Evolutionary conservation across 2,888 invertebrate genomes (phyloP), one percentile per base, ranked within the genome.

Genomic region (Tenodera sinensis): DNA sequence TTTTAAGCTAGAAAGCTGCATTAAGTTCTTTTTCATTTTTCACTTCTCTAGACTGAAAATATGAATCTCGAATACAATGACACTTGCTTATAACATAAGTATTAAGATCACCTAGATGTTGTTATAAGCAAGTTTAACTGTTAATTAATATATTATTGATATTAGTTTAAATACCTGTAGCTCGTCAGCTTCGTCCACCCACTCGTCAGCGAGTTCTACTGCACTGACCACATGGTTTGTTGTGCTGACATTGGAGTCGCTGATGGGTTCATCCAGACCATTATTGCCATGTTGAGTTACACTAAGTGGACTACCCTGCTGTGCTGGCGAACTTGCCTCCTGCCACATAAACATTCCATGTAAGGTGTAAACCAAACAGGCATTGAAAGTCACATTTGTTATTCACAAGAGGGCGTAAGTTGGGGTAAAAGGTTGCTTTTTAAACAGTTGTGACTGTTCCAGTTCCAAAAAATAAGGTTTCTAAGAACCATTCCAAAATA

Each of bases 311-410:
- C 95, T 96, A 91, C 95, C 95, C 91, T 95, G 95, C 91, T 95
- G 94, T 83, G 94, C 94, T 1, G 93, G 96, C 0, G 96, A 96
- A 91, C 95, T 95, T 3, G 95, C 94, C 94, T 92, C 96, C 94
- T 94, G 90, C 87, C 81, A 83, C 83, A 83, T 83, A 28, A 83
- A 83, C n/a, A 12, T 2, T 28, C 15, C 25, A 6, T 71, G 6
- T 20, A 1, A 42, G 4, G 34, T 34, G 34, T 6, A 34, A 1
- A 71, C 54, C 25, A 71, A 71, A 71, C 20, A 71, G 54, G 3
- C 20, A 71, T 42, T 6, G 6, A 34, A 30, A 4, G 34, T 34
- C 34, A 34, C 7, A 34, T 34, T 34, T 42, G 12, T 42, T 42
- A 42, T 12, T 42, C 42, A 42, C 12, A 42, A 42, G 42, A 34